Evolutionary conservation across 92 coral and sea anemone genomes (phyloP), one percentile per base, ranked within the genome.

Genomic region (Palythoa grandis): DNA sequence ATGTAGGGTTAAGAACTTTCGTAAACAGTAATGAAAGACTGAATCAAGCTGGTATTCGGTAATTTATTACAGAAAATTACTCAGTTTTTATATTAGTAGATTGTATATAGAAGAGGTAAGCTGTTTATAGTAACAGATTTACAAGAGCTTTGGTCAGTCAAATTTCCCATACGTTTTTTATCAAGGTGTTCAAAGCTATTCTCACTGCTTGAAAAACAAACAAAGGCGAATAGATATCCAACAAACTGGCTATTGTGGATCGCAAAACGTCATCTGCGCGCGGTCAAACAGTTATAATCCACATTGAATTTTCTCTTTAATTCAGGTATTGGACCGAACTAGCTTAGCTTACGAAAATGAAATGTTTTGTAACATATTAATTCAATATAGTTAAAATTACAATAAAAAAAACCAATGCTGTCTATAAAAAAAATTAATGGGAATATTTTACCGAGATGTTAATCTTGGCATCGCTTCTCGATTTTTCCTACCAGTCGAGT

Each of bases 181-280:
- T 77, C 82, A 25, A 63, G 67, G 54, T 76, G 68, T 77, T 77
- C 52, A 77, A 77, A 57, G 7, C 35, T 77, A 29, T 77, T 60
- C 15, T 56, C 58, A 37, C 24, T 25, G 29, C 35, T 1, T 29
- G 35, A 29, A 29, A 29, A 29, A 29, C 35, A 29, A 29, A 29
- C 35, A 29, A 29, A 29, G 35, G 35, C 82, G 69, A 77, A 57
- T 53, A 57, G 68, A 77, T 53, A 77, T 20, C 38, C 56, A 57
- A 57, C 24, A 8, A 57, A 3, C 43, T 7, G 56, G 23, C 70
- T 25, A 19, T 29, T 24, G 25, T 5, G 39, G 16, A 3, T 22
- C 16, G 24, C 22, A 80, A 24, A 37, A 16, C 17, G 72, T 16
- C 72, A 79, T 79, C 29, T 63, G 73, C 35, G 35, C 35, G 35